These are phyloP conservation scores for Manduca sexta DNA, from an alignment of 1,140 invertebrate species.

Conservation along the genomic window DNA sequence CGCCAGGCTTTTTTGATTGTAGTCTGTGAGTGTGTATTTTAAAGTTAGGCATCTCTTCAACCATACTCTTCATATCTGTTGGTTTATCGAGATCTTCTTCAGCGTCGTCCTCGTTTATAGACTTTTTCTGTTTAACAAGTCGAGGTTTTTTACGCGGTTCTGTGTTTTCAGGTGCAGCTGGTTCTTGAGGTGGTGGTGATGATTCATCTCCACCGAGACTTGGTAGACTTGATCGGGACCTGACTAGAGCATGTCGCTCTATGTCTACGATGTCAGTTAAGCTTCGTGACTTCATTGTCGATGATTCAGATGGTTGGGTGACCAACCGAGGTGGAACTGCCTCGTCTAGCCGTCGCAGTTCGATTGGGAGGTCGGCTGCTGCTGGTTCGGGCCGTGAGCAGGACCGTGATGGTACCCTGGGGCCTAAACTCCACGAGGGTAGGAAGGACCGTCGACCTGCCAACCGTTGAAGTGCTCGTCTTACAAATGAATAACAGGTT, in stretches of 20 bases:
- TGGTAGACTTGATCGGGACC: slow-evolving; percentile 83
- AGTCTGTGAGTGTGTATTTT: slow-evolving; percentile 66
- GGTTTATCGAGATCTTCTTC: slow-evolving; percentile 78
- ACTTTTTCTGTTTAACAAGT: slow-evolving; percentile 87
- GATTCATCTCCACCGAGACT: slow-evolving; percentile 73
- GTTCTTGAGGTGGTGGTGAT: slow-evolving; percentile 36
- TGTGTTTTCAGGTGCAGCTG: slow-evolving; percentile 30
- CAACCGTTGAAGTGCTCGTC: slow-evolving; percentile 89
- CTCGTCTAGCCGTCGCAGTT: slow-evolving; percentile 89
- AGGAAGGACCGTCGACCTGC: slow-evolving; percentile 88
- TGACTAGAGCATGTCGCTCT: slow-evolving; percentile 79
- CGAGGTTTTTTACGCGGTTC: slow-evolving; percentile 75
- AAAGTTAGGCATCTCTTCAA: slow-evolving; percentile 76
- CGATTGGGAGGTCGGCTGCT: slow-evolving; percentile 85
- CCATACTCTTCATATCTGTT: slow-evolving; percentile 77
- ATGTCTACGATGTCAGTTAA: slow-evolving; percentile 85
- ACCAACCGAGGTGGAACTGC: slow-evolving; percentile 68
- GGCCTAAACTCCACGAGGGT: slow-evolving; percentile 81
- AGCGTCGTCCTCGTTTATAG: slow-evolving; percentile 80
- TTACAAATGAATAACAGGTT: slow-evolving; percentile 94
- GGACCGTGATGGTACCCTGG: slow-evolving; percentile 69
- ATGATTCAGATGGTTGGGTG: slow-evolving; percentile 71
- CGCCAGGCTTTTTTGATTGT: slow-evolving; percentile 73
- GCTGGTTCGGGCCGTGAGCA: slow-evolving; percentile 71
- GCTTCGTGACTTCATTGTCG: slow-evolving; percentile 83